Evolutionary conservation across 92 coral and sea anemone species (phyloP), one percentile per base, ranked within the genome.

Genomic region (Porites divaricata): DNA sequence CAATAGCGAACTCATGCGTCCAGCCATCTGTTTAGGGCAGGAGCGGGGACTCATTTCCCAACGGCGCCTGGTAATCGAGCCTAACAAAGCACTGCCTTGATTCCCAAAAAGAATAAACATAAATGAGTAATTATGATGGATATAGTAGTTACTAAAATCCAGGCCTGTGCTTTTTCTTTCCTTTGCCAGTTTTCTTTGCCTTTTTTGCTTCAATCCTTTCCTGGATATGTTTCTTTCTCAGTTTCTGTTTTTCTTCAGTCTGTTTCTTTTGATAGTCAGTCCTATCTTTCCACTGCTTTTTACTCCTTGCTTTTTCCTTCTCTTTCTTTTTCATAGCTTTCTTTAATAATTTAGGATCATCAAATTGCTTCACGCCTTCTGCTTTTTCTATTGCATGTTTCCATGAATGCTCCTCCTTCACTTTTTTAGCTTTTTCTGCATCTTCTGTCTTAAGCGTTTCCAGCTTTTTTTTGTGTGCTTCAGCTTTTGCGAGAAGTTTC

Each of bases 231-330:
- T 93, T 92, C 87, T 95, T 90, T 45, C 99, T 87, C 75, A 72
- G 84, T 83, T 92, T 92, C 66, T 96, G 99, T 82, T 86, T 84
- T 10, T 95, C 99, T 2, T 92, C 98, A 59, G 79, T 85, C 84
- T 91, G 95, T 81, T 89, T 93, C 84, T 91, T 86, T 56, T 92
- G 93, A 49, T 74, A 92, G 20, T 95, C 94, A 45, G 61, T 83
- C 67, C 99, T 91, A 49, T 75, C 93, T 75, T 96, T 91, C 98
- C 98, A 96, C 51, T 96, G 94, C 80, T 93, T 92, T 86, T 88
- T 87, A 70, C 96, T 96, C 71, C 77, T 93, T 9, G 68, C 82
- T 78, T 96, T 96, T 80, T 81, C 83, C 80, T 95, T 95, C 67
- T 96, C 99, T 71, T 87, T 88, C 58, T 95, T 72, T 69, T 96